Evolutionary conservation across 2,888 invertebrate genomes (phyloP).

Genomic region (Panopea generosa): DNA sequence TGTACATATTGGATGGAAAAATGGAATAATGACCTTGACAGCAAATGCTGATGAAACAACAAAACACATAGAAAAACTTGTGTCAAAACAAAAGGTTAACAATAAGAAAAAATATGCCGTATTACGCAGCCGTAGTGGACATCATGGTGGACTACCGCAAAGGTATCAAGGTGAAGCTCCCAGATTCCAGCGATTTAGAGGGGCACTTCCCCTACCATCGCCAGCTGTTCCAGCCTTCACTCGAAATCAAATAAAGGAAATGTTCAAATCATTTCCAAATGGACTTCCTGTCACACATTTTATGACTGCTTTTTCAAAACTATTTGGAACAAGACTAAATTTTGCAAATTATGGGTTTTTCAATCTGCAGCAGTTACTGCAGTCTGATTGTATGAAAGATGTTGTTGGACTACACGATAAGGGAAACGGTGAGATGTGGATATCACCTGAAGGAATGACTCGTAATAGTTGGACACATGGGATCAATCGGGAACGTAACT

Average conservation of each 20-base stretch:
- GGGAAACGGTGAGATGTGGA: constrained; percentile 64
- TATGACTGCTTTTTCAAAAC: constrained; percentile 65
- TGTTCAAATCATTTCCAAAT: constrained; percentile 65
- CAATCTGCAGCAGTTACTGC: constrained; percentile 64
- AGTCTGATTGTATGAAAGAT: constrained; percentile 63
- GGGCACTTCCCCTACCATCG: constrained; percentile 6
- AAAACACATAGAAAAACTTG: constrained; percentile 75
- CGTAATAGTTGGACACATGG: no score
- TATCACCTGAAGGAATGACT: constrained; percentile 43
- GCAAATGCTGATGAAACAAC: constrained; percentile 73
- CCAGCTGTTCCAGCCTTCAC: constrained; percentile 65
- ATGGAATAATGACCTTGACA: constrained; percentile 69
- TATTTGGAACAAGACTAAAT: constrained; percentile 68
- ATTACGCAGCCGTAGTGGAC: constrained; percentile 22
- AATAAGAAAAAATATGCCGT: constrained; percentile 69
- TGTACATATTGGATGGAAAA: constrained; percentile 62
- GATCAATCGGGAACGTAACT: no score
- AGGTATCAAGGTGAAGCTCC: constrained; percentile 10
- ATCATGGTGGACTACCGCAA: constrained; percentile 9
- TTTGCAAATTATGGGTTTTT: constrained; percentile 66
- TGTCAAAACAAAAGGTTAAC: constrained; percentile 72
- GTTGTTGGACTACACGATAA: constrained; percentile 62
- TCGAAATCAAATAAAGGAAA: constrained; percentile 62
- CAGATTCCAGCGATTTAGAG: constrained; percentile 1
- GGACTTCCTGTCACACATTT: constrained; percentile 68